phyloP scores from a whole-genome alignment of 2,888 invertebrate genomes.

The Ochropleura plecta region DNA sequence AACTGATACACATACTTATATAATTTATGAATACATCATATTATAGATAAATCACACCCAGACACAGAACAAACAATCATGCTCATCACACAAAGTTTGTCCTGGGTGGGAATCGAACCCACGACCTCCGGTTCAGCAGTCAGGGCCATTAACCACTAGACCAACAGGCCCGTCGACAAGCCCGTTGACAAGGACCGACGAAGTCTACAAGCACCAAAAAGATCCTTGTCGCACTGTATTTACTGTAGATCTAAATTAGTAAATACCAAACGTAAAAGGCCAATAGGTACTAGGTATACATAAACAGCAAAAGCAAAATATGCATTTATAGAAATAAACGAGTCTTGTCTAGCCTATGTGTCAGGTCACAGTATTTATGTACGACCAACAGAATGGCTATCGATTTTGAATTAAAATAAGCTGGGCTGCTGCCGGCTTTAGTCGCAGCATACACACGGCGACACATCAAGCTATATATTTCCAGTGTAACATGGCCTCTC shows the following conservation, averaged over 20 bases:
- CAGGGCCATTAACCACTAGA: too few relatives aligned
- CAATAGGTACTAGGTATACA: conserved; percentile 6
- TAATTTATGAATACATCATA: too few relatives aligned
- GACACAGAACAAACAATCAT: too few relatives aligned
- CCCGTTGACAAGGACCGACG: not conserved
- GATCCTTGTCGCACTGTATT: not conserved
- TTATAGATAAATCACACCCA: too few relatives aligned
- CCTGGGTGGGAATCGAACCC: too few relatives aligned
- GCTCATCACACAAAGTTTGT: too few relatives aligned
- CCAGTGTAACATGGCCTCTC: too few relatives aligned
- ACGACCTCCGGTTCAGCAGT: too few relatives aligned
- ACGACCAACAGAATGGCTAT: conserved; percentile 53
- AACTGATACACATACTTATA: too few relatives aligned
- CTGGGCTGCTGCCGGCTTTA: conserved; percentile 33
- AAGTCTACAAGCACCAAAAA: not conserved
- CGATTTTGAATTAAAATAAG: conserved; percentile 69
- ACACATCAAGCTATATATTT: too few relatives aligned
- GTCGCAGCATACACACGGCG: conserved; percentile 1
- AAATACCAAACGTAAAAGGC: not conserved
- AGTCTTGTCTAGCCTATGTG: conserved; percentile 45
- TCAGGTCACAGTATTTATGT: conserved; percentile 59
- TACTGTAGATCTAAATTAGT: too few relatives aligned
- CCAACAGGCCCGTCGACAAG: too few relatives aligned
- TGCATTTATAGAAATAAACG: conserved; percentile 37
- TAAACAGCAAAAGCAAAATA: conserved; percentile 29